A percentile compares a stretch with the other conserved stretches of the same genome.
phyloP scores from a whole-genome alignment of 2,797 vertebrate genomes.

The Anisognathus igniventris region DNA sequence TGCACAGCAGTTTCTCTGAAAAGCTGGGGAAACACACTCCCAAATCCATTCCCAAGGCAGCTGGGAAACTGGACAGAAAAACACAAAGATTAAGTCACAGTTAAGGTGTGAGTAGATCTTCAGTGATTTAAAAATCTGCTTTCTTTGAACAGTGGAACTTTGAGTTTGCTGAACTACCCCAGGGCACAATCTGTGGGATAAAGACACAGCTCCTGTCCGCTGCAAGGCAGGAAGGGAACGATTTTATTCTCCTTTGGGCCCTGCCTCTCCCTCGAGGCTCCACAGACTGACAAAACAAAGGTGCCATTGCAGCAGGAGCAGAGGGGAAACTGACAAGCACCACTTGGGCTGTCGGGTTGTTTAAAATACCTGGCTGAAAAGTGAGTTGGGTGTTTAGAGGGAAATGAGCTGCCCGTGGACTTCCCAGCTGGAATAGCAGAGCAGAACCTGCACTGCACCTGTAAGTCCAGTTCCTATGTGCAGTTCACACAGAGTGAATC shows the following conservation, averaged over 20 bases:
- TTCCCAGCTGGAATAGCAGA: background rate
- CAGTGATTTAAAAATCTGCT: background rate
- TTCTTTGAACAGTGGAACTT: background rate
- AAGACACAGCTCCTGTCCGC: background rate
- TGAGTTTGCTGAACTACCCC: background rate
- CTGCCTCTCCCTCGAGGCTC: background rate
- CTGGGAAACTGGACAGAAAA: background rate
- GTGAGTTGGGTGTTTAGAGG: background rate
- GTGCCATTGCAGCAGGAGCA: background rate
- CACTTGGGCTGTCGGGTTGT: fast-evolving
- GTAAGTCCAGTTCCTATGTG: fast-evolving
- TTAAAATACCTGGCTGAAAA: background rate
- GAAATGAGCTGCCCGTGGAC: background rate
- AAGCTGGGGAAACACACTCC: background rate
- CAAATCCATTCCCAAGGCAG: background rate
- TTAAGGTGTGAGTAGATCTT: background rate
- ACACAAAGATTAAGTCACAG: background rate
- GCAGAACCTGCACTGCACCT: background rate
- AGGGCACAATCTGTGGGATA: background rate
- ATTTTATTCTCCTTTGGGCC: background rate
- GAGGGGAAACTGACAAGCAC: background rate
- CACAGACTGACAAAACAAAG: background rate
- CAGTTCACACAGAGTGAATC: background rate
- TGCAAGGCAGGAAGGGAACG: background rate
- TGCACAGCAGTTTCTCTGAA: background rate